phyloP scores from a whole-genome alignment of 2,113 vertebrate species.

The Pterocles burchelli region DNA sequence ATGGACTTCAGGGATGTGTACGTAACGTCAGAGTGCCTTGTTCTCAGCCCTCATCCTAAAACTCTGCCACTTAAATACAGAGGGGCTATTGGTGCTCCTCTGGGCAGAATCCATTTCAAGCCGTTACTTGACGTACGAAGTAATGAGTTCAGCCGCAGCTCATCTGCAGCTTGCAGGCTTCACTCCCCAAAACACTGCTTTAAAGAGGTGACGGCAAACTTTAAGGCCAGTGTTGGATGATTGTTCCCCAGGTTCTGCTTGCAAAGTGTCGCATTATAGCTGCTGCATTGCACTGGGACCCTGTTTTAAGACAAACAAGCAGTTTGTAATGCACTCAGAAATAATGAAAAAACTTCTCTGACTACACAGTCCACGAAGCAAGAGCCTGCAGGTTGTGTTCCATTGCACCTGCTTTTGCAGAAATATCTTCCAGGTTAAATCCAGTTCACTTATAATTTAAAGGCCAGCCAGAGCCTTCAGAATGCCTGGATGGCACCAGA shows the following conservation, averaged over 20 bases:
- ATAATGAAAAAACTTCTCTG: background rate
- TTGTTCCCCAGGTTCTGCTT: background rate
- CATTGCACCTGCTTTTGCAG: background rate
- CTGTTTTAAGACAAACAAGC: background rate
- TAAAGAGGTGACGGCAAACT: background rate
- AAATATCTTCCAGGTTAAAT: background rate
- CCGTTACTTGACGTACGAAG: background rate
- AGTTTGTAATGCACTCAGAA: background rate
- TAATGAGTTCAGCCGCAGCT: background rate
- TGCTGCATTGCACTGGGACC: background rate
- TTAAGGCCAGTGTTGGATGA: background rate
- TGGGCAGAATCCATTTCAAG: background rate
- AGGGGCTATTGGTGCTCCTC: background rate
- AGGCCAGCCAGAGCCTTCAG: background rate
- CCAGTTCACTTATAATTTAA: background rate
- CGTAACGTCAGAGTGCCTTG: background rate
- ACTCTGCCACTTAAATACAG: background rate
- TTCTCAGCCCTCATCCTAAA: background rate
- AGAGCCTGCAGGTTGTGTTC: background rate
- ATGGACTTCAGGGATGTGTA: background rate
- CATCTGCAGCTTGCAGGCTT: background rate
- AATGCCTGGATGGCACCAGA: background rate
- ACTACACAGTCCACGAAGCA: background rate
- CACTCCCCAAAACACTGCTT: background rate
- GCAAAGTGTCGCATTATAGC: background rate